A percentile compares a stretch with the other conserved stretches of the same genome.
Evolutionary conservation across 2,888 invertebrate genomes (phyloP).

Genomic region (Nephrotoma flavescens): DNA sequence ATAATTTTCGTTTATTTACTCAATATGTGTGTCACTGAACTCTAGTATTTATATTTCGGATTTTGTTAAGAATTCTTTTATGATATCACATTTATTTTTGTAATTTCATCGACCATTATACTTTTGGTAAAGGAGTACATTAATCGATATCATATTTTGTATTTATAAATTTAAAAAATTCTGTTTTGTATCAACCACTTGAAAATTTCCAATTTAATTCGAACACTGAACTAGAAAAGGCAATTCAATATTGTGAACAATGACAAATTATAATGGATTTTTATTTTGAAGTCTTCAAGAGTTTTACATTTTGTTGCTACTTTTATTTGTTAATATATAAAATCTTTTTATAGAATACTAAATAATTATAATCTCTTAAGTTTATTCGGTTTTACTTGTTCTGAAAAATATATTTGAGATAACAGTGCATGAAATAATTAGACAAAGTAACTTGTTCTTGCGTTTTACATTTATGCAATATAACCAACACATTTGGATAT

Average conservation of each 20-base stretch:
- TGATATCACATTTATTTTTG: too few species aligned
- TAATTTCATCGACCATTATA: too few species aligned
- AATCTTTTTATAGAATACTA: not conserved
- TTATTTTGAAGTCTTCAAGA: not conserved
- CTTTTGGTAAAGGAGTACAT: not conserved
- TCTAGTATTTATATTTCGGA: not conserved
- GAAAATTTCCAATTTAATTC: not conserved
- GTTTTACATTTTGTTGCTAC: not conserved
- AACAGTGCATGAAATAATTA: too few species aligned
- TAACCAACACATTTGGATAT: too few species aligned
- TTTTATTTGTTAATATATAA: not conserved
- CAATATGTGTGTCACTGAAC: not conserved
- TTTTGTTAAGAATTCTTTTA: not conserved
- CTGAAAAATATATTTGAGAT: too few species aligned
- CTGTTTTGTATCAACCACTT: not conserved
- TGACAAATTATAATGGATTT: not conserved
- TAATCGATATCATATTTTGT: not conserved
- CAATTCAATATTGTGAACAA: not conserved
- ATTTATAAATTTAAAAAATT: not conserved
- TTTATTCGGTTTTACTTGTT: not conserved
- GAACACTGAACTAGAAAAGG: not conserved
- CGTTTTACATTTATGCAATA: too few species aligned
- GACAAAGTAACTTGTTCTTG: too few species aligned
- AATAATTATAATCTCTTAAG: not conserved
- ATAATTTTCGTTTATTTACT: not conserved